Conservation (phyloP, 1,140 invertebrate species). For the Whitmania pigra region DNA sequence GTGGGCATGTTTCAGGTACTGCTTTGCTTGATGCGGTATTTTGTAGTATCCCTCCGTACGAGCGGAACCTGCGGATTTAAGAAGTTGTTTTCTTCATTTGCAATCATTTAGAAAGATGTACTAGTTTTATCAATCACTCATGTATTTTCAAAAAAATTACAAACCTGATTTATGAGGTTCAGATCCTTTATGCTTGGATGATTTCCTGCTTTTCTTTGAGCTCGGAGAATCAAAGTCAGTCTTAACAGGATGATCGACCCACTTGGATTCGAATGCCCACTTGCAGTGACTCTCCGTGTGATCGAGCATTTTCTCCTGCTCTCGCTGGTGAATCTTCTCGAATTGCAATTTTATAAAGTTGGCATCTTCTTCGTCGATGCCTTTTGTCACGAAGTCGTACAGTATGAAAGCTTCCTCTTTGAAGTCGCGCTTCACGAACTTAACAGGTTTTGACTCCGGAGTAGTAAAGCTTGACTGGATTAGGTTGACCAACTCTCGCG, state of each 20-base stretch:
- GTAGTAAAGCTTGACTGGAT: not conserved
- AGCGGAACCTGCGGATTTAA: conserved; percentile 30
- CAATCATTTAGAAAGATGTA: not conserved
- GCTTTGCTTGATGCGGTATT: conserved; percentile 71
- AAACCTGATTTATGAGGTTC: conserved; percentile 36
- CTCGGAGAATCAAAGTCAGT: conserved; percentile 36
- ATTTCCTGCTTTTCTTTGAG: conserved; percentile 19
- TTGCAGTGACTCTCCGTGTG: conserved; percentile 58
- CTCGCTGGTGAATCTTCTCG: conserved; percentile 47
- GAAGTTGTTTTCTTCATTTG: too few relatives aligned
- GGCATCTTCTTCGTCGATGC: conserved; percentile 82
- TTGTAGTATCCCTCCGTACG: conserved; percentile 79
- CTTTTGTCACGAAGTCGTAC: conserved; percentile 39
- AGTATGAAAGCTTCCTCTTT: conserved; percentile 36
- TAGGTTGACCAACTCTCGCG: conserved; percentile 2
- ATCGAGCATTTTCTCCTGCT: conserved; percentile 46
- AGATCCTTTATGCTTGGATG: conserved; percentile 21
- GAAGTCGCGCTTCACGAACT: conserved; percentile 7
- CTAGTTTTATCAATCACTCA: not conserved
- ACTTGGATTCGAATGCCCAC: conserved; percentile 89
- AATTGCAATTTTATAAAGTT: conserved; percentile 70
- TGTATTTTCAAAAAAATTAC: not conserved
- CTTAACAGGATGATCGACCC: conserved; percentile 79
- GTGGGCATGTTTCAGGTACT: conserved; percentile 31
- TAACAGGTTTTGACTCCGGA: conserved; percentile 11